Conservation (phyloP, 2,797 vertebrate genomes). For the Anguilla anguilla region DNA sequence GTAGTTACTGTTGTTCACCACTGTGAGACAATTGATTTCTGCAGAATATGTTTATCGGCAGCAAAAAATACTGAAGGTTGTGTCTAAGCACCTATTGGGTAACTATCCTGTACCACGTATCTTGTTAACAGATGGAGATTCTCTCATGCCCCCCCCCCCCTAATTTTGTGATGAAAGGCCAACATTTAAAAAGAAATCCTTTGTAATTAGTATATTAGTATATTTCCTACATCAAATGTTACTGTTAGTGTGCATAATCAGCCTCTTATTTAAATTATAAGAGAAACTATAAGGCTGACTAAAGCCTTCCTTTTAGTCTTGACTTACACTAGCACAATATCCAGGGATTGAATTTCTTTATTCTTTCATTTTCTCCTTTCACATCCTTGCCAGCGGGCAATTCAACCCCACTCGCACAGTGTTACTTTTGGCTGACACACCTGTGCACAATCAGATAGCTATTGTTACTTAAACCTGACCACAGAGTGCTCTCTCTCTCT, state of each 20-base stretch:
- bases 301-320: background rate
- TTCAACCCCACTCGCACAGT: constrained; percentile 34
- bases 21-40: background rate
- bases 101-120: too few species aligned
- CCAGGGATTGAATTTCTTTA: background rate
- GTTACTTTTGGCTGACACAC: constrained; percentile 37
- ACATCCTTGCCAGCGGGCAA: constrained; percentile 33
- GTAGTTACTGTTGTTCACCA: background rate
- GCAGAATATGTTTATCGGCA: background rate
- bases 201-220: background rate
- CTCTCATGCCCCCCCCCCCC: background rate
- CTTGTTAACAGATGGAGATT: background rate
- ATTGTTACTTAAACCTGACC: constrained; percentile 15
- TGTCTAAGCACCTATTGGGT: background rate
- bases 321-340: background rate
- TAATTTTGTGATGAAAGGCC: background rate
- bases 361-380: constrained; percentile 14
- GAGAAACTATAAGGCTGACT: background rate
- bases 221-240: background rate
- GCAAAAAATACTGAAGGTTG: background rate
- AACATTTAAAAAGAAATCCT: background rate
- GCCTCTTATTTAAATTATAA: background rate
- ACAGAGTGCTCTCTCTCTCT: background rate
- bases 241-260: background rate
- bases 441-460: constrained; percentile 29